Evolutionary conservation across 2,113 vertebrate species (phyloP).

Genomic region (Desmodus rotundus): DNA sequence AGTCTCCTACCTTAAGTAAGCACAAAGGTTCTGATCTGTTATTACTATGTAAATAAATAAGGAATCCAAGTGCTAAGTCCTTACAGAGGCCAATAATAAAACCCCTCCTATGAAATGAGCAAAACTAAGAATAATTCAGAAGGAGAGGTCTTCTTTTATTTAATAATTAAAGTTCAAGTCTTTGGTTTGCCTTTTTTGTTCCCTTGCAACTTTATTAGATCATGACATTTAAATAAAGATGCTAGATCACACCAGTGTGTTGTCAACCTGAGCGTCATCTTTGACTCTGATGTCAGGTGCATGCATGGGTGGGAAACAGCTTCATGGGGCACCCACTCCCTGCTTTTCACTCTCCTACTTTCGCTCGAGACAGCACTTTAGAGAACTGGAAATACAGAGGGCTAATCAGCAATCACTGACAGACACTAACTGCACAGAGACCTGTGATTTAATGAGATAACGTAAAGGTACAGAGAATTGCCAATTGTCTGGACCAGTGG

Average conservation of each 20-base stretch:
- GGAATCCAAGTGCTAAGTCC: conserved; percentile 18
- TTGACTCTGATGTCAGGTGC: background rate
- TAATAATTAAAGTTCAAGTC: background rate
- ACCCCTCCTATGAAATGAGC: conserved; percentile 44
- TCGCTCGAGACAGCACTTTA: background rate
- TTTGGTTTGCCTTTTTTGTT: conserved; percentile 4
- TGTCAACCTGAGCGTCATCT: background rate
- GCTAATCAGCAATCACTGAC: background rate
- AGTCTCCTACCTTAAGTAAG: conserved; percentile 9
- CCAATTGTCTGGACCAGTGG: conserved; percentile 41
- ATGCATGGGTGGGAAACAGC: background rate
- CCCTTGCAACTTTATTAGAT: conserved; percentile 5
- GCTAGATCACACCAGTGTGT: background rate
- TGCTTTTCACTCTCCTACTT: background rate
- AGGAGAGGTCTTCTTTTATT: background rate
- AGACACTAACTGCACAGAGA: conserved; percentile 12
- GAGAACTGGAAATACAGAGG: conserved; percentile 5
- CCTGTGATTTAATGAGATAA: conserved; percentile 34
- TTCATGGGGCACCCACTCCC: background rate
- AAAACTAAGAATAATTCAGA: conserved; percentile 23
- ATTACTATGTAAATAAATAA: conserved; percentile 42
- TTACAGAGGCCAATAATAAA: conserved; percentile 41
- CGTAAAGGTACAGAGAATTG: conserved; percentile 2
- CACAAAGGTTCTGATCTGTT: conserved; percentile 32
- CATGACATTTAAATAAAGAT: conserved; percentile 3